phyloP scores from a whole-genome alignment of 2,888 invertebrate species.

The Subacronicta megacephala region DNA sequence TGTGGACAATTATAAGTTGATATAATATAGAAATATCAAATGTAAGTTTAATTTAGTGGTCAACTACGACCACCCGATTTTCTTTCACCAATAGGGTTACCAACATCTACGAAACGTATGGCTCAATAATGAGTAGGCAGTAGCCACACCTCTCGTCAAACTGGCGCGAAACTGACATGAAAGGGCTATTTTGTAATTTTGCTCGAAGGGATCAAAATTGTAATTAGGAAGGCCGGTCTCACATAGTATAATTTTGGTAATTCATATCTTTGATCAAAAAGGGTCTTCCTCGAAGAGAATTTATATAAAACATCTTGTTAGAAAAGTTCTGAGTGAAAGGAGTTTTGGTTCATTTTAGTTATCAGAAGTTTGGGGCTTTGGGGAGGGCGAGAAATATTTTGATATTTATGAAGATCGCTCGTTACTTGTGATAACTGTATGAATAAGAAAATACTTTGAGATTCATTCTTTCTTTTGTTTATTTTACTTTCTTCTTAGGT shows the following conservation, averaged over 20 bases:
- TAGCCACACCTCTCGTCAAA: constrained; percentile 29
- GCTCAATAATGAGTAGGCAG: constrained; percentile 39
- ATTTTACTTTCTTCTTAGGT: no score
- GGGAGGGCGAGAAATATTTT: constrained; percentile 24
- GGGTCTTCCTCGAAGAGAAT: constrained; percentile 26
- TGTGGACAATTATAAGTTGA: no score
- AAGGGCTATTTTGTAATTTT: constrained; percentile 48
- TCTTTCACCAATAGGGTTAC: constrained; percentile 21
- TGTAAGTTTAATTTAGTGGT: no score
- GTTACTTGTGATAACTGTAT: constrained; percentile 9
- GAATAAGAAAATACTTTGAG: constrained; percentile 1
- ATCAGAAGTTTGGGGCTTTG: constrained; percentile 30
- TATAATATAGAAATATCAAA: no score
- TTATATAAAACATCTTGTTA: constrained; percentile 29
- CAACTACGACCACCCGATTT: neutral
- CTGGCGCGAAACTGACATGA: constrained; percentile 28
- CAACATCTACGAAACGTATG: constrained; percentile 22
- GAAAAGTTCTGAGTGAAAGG: constrained; percentile 30
- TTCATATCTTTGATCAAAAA: constrained; percentile 29
- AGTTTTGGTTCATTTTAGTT: constrained; percentile 17
- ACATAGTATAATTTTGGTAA: constrained; percentile 31
- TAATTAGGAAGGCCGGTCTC: constrained; percentile 38
- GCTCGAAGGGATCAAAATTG: constrained; percentile 31
- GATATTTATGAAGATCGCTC: constrained; percentile 45
- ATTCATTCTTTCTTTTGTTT: no score